These are phyloP conservation scores for Anoncus sp. DNA, from an alignment of 2,888 invertebrate genomes.

Conservation along the genomic window DNA sequence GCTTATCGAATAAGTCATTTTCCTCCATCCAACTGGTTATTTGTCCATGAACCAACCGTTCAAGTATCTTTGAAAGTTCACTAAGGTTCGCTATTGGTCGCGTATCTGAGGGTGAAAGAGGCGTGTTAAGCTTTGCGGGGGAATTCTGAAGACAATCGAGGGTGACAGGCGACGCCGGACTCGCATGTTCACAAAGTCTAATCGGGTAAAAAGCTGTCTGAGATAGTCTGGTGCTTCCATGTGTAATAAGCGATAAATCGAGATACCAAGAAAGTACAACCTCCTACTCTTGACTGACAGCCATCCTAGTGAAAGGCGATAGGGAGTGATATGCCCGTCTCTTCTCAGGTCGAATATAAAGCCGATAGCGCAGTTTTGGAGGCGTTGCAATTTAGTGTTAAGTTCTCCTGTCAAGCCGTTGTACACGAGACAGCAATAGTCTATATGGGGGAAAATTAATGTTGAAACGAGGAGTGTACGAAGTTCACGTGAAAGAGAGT, in stretches of 20 bases:
- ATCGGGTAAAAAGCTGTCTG: too few relatives aligned
- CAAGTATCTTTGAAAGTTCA: too few relatives aligned
- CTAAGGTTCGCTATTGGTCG: too few relatives aligned
- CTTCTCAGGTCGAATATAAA: neutral
- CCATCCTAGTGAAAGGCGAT: slow-evolving; percentile 2
- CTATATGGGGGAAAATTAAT: slow-evolving; percentile 11
- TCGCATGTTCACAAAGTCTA: too few relatives aligned
- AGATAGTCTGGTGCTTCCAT: neutral
- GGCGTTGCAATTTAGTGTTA: neutral
- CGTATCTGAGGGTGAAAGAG: too few relatives aligned
- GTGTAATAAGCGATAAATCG: too few relatives aligned
- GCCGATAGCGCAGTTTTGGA: slow-evolving; percentile 6
- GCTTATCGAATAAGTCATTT: too few relatives aligned
- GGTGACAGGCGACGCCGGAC: too few relatives aligned
- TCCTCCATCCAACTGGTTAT: too few relatives aligned
- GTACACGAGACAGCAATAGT: slow-evolving; percentile 30
- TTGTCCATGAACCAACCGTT: too few relatives aligned
- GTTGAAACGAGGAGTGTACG: neutral
- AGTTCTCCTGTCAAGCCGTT: neutral
- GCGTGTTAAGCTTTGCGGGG: too few relatives aligned
- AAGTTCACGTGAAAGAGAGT: neutral
- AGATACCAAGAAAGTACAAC: neutral
- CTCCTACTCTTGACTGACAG: neutral
- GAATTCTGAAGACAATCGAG: too few relatives aligned
- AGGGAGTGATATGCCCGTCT: slow-evolving; percentile 4